These are phyloP conservation scores for Chouioia cunea DNA, from an alignment of 2,888 invertebrate species.

Conservation along the genomic window DNA sequence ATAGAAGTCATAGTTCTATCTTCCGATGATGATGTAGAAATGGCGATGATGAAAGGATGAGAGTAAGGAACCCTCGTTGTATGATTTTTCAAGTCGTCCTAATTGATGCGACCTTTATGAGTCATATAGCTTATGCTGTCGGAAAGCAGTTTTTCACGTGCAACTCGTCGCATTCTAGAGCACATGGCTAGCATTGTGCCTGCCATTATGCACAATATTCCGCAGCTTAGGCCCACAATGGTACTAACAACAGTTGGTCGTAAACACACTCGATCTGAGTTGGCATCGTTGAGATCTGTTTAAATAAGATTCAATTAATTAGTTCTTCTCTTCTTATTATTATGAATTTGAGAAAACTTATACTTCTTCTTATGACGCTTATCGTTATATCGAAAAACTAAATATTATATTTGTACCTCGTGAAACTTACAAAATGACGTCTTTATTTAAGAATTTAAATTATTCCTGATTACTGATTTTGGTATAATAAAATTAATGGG, in stretches of 20 bases:
- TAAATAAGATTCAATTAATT: background rate
- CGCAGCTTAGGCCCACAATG: constrained; percentile 76
- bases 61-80: background rate
- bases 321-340: no score
- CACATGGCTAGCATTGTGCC: constrained; percentile 83
- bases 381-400: no score
- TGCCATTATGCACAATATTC: constrained; percentile 79
- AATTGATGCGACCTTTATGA: constrained; percentile 67
- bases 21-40: background rate
- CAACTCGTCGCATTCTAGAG: constrained; percentile 76
- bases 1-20: background rate
- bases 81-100: constrained; percentile 39
- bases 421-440: no score
- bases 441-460: no score
- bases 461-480: no score
- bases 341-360: no score
- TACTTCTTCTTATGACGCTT: no score
- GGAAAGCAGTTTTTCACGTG: constrained; percentile 64
- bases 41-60: constrained; percentile 1
- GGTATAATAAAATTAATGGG: no score
- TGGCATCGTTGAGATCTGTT: constrained; percentile 55
- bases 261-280: constrained; percentile 72
- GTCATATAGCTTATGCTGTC: constrained; percentile 68
- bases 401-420: no score
- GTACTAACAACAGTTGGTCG: constrained; percentile 75